A percentile compares a stretch with the other conserved stretches of the same genome.
Conservation (phyloP, 2,113 vertebrate species). For the Manacus vitellinus region DNA sequence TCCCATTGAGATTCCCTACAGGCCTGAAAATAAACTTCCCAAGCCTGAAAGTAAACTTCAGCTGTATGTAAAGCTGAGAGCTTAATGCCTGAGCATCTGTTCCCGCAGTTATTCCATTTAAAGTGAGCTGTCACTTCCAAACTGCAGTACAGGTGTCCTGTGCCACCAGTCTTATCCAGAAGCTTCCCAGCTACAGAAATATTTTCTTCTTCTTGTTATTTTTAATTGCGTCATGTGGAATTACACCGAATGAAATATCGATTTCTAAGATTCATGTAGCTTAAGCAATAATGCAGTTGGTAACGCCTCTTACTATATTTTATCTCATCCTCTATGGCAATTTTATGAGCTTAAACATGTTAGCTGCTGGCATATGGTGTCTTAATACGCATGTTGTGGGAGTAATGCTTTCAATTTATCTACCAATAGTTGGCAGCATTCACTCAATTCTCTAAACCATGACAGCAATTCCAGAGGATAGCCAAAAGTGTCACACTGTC, state of each 20-base stretch:
- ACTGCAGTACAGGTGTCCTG: neutral
- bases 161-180: neutral
- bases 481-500: neutral
- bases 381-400: neutral
- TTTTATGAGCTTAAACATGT: neutral
- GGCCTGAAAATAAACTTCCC: neutral
- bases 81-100: slow-evolving; percentile 16
- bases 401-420: neutral
- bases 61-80: neutral
- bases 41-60: slow-evolving; percentile 12
- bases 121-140: neutral
- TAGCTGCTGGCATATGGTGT: neutral
- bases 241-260: neutral
- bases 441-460: neutral
- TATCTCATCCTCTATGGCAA: neutral
- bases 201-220: neutral
- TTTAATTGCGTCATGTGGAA: neutral
- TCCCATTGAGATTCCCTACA: neutral
- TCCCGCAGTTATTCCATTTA: neutral
- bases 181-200: neutral
- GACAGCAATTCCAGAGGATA: neutral
- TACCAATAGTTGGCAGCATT: slow-evolving; percentile 1
- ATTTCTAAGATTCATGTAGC: neutral
- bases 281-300: neutral
- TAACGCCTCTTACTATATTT: neutral